Conservation (phyloP, 2,113 vertebrate species). For the Myrmecophaga tridactyla region DNA sequence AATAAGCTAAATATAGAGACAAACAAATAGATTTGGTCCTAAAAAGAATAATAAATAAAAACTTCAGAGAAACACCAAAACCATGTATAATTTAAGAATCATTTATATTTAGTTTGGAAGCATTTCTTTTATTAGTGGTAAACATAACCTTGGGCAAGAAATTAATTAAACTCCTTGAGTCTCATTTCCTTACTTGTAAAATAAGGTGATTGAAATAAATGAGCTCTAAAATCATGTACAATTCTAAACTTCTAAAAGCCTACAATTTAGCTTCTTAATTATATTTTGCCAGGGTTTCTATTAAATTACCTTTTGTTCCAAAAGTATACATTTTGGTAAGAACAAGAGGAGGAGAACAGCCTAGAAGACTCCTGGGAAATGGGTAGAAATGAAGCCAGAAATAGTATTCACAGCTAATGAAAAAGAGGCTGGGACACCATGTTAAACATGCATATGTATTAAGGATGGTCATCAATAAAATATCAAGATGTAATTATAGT, state of each 20-base stretch:
- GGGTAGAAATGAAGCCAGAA: background rate
- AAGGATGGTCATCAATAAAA: background rate
- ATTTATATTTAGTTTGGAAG: background rate
- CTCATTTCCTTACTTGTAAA: background rate
- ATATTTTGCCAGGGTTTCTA: background rate
- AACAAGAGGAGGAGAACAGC: background rate
- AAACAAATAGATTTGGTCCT: background rate
- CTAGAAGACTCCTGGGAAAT: background rate
- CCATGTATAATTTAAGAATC: background rate
- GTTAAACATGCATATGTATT: background rate
- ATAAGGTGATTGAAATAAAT: background rate
- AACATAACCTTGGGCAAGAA: background rate
- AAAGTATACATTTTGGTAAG: background rate
- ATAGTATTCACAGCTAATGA: background rate
- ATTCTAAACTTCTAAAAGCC: background rate
- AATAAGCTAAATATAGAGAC: background rate
- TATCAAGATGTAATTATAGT: background rate
- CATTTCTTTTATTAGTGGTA: background rate
- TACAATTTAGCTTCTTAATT: background rate
- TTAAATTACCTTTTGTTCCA: background rate
- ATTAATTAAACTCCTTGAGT: background rate
- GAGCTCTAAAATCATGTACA: background rate
- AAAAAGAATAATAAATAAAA: conserved; percentile 22
- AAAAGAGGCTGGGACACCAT: background rate
- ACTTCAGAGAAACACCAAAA: background rate